These are phyloP conservation scores for Rhopalosiphum maidis DNA, from an alignment of 1,140 invertebrate species.

Conservation along the genomic window DNA sequence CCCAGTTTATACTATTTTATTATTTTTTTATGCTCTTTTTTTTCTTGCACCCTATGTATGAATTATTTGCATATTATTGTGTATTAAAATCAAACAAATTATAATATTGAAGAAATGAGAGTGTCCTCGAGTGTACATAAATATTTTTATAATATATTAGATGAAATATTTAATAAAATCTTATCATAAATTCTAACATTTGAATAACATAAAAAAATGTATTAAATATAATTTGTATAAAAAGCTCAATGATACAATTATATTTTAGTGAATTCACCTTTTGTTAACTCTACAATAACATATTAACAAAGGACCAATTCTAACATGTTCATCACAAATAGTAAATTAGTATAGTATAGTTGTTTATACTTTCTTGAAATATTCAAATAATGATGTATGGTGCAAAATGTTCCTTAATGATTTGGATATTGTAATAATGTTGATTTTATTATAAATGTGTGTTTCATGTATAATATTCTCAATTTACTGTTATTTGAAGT, in stretches of 20 bases:
- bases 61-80: slow-evolving; percentile 32
- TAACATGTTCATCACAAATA: neutral
- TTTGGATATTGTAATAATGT: slow-evolving; percentile 33
- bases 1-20: neutral
- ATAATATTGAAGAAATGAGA: neutral
- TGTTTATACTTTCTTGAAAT: neutral
- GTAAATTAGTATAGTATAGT: neutral
- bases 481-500: neutral
- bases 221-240: neutral
- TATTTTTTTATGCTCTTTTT: slow-evolving; percentile 16
- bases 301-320: slow-evolving; percentile 20
- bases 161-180: neutral
- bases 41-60: slow-evolving; percentile 40
- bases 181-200: slow-evolving; percentile 12
- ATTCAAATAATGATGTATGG: neutral
- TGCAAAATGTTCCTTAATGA: slow-evolving; percentile 21
- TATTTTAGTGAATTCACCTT: slow-evolving; percentile 38
- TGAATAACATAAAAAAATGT: neutral
- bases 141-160: slow-evolving; percentile 45
- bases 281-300: neutral
- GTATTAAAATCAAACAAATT: slow-evolving; percentile 26
- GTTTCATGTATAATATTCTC: neutral
- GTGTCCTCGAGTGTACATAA: neutral
- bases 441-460: slow-evolving; percentile 2
- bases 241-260: slow-evolving; percentile 29